These are phyloP conservation scores for Artibeus lituratus DNA, from an alignment of 2,797 vertebrate species.

Conservation along the genomic window DNA sequence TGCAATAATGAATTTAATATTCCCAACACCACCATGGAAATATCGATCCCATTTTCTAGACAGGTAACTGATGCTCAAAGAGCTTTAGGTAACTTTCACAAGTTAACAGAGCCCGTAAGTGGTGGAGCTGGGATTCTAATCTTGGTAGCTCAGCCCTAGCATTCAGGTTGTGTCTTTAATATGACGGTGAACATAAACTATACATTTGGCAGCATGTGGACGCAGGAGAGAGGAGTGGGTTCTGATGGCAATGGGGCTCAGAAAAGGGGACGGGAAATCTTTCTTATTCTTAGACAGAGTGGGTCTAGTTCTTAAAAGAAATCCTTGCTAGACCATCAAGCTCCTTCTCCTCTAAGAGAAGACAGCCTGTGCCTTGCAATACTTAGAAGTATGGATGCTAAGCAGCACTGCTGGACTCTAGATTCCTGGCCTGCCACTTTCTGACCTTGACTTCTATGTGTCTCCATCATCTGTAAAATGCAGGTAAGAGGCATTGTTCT, in stretches of 20 bases:
- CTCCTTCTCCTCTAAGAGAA: background rate
- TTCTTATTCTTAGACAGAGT: background rate
- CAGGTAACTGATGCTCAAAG: background rate
- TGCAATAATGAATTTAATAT: background rate
- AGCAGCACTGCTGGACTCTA: background rate
- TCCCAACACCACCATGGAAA: background rate
- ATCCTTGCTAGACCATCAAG: background rate
- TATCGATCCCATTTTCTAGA: background rate
- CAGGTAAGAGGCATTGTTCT: background rate
- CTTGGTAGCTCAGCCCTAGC: too few relatives aligned
- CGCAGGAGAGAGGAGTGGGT: background rate
- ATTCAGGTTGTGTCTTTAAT: background rate
- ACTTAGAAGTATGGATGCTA: rapidly evolving
- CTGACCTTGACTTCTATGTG: background rate
- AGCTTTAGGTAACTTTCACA: background rate
- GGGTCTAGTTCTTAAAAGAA: background rate
- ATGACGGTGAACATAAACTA: background rate
- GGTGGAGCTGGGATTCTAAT: background rate
- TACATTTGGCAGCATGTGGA: background rate
- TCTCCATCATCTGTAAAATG: background rate
- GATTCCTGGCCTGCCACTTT: background rate
- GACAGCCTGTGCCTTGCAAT: background rate
- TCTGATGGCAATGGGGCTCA: background rate
- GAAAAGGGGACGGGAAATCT: background rate
- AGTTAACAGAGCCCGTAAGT: background rate